These are phyloP conservation scores for Hirtodrosophila trivittata DNA, from an alignment of 2,888 invertebrate genomes.

Conservation along the genomic window DNA sequence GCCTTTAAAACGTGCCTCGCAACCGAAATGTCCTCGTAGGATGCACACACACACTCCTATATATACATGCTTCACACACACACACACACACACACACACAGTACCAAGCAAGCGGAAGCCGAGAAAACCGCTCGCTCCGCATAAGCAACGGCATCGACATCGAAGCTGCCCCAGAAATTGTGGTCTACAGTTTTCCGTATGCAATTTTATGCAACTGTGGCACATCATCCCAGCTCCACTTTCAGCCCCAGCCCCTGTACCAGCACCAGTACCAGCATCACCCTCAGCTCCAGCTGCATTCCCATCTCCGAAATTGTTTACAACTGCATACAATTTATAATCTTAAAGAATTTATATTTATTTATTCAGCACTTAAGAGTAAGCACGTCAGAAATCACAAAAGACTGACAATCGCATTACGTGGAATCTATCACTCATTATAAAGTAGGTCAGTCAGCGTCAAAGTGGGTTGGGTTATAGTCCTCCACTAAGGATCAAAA, in stretches of 20 bases:
- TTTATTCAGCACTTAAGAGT: constrained; percentile 66
- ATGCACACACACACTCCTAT: constrained; percentile 47
- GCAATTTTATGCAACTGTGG: constrained; percentile 81
- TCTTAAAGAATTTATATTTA: constrained; percentile 76
- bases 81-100: constrained; percentile 2
- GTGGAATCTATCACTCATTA: constrained; percentile 30
- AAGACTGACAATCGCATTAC: constrained; percentile 13
- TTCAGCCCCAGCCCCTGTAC: constrained; percentile 9
- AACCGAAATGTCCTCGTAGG: constrained; percentile 79
- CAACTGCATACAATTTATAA: constrained; percentile 79
- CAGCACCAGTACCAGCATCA: constrained; percentile 3
- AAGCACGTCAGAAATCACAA: constrained; percentile 60
- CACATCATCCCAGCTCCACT: constrained; percentile 53
- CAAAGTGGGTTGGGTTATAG: too few relatives aligned
- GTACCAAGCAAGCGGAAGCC: constrained; percentile 13
- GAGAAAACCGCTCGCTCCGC: constrained; percentile 35
- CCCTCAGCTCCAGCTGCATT: constrained; percentile 19
- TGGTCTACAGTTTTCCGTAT: constrained; percentile 68
- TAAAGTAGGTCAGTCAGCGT: constrained; percentile 17
- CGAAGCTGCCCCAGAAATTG: constrained; percentile 61
- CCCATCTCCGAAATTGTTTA: constrained; percentile 66
- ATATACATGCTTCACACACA: background rate
- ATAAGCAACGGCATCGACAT: constrained; percentile 43
- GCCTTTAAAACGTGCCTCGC: constrained; percentile 81
- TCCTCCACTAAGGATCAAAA: too few relatives aligned